Evolutionary conservation across 2,797 vertebrate species (phyloP).

Genomic region (Mallotus villosus): DNA sequence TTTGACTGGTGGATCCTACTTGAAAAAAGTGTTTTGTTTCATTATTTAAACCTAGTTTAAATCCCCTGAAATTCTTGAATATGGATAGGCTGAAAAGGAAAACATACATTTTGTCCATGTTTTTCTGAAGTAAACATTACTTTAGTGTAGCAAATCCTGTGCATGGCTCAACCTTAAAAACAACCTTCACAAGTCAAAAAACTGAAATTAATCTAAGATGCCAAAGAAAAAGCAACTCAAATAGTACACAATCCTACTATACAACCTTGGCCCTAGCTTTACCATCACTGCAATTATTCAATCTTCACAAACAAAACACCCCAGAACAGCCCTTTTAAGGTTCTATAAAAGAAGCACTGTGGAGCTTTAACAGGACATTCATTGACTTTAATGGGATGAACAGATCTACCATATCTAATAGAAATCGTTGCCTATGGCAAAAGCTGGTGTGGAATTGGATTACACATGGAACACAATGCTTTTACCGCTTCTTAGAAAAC

Average conservation of each 20-base stretch:
- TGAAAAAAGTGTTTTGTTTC: neutral
- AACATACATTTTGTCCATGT: neutral
- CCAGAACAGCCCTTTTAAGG: conserved; percentile 77
- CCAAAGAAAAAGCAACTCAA: conserved; percentile 43
- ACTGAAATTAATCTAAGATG: conserved; percentile 15
- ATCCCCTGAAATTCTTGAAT: too few relatives aligned
- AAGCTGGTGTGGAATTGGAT: conserved; percentile 78
- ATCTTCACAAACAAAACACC: conserved; percentile 73
- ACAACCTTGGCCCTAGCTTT: conserved; percentile 64
- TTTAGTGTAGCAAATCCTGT: neutral
- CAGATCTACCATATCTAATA: conserved; percentile 86
- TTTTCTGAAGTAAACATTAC: neutral
- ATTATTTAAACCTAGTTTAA: neutral
- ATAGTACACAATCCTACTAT: conserved; percentile 61
- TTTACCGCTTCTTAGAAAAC: conserved; percentile 86
- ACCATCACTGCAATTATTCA: conserved; percentile 72
- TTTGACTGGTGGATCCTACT: neutral
- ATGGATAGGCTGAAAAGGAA: neutral
- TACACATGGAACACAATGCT: conserved; percentile 82
- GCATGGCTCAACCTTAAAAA: neutral
- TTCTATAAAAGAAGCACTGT: conserved; percentile 80
- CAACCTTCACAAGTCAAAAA: neutral
- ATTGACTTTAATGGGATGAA: conserved; percentile 86
- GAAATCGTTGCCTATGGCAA: conserved; percentile 82
- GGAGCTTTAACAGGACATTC: conserved; percentile 81